Percentiles rank a stretch among this genome's conserved stretches.
Evolutionary conservation across 2,888 invertebrate species (phyloP).

Genomic region (Ethmia dodecea): DNA sequence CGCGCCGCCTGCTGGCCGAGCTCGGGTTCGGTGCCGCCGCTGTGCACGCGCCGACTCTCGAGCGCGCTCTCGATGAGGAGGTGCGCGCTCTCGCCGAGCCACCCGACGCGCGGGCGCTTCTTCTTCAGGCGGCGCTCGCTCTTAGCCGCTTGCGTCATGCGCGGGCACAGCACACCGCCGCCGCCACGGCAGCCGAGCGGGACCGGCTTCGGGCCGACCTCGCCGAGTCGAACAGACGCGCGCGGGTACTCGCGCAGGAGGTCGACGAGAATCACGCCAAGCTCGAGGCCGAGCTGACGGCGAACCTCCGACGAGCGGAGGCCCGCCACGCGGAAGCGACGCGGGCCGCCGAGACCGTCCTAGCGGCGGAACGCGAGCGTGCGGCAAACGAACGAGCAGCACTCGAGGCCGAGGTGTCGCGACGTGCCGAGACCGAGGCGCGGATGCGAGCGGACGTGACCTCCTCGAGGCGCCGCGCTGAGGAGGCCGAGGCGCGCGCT

Average conservation of each 20-base stretch:
- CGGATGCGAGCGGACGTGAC: conserved; percentile 78
- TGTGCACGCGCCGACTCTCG: conserved; percentile 79
- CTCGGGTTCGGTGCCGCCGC: conserved; percentile 80
- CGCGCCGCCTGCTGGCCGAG: conserved; percentile 80
- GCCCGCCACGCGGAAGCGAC: conserved; percentile 86
- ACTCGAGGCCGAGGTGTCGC: conserved; percentile 81
- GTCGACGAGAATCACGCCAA: conserved; percentile 93
- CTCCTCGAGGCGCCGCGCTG: conserved; percentile 58
- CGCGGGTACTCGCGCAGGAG: conserved; percentile 89
- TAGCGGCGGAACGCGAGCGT: conserved; percentile 86
- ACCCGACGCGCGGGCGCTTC: conserved; percentile 32
- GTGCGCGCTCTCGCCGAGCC: conserved; percentile 31
- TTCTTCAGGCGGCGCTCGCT: conserved; percentile 81
- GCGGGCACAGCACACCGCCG: conserved; percentile 83
- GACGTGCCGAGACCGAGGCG: conserved; percentile 82
- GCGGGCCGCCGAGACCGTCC: conserved; percentile 82
- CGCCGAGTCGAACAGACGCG: conserved; percentile 88
- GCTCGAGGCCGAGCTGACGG: conserved; percentile 86
- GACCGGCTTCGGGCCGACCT: conserved; percentile 89
- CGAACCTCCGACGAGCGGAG: conserved; percentile 84
- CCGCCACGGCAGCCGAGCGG: conserved; percentile 84
- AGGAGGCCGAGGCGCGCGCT: conserved; percentile 52
- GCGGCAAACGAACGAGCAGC: conserved; percentile 75
- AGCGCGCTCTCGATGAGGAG: conserved; percentile 84
- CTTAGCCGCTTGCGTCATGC: conserved; percentile 84